Evolutionary conservation across 2,113 vertebrate species (phyloP).

Genomic region (Geothlypis trichas): DNA sequence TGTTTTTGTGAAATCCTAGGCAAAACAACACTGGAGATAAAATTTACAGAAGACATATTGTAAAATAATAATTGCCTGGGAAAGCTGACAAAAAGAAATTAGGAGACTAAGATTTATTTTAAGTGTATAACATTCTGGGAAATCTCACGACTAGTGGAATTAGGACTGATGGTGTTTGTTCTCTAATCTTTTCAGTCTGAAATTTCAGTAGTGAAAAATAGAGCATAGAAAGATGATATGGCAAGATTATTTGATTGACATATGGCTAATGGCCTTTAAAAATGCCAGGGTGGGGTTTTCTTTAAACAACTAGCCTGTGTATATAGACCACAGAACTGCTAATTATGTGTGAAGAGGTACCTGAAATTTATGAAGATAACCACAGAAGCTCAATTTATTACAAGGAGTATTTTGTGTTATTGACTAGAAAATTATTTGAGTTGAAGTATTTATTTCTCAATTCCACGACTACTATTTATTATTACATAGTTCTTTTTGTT

Average conservation of each 20-base stretch:
- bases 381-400: not conserved
- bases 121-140: not conserved
- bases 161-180: not conserved
- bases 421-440: not conserved
- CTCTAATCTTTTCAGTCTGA: not conserved
- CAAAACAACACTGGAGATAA: not conserved
- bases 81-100: not conserved
- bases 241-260: constrained; percentile 34
- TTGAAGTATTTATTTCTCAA: not conserved
- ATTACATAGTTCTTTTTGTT: not conserved
- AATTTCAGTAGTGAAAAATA: constrained; percentile 1
- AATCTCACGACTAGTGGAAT: not conserved
- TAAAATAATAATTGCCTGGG: not conserved
- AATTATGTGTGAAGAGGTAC: not conserved
- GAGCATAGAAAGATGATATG: not conserved
- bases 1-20: not conserved
- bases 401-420: not conserved
- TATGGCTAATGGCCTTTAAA: constrained; percentile 42
- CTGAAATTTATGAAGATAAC: not conserved
- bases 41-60: not conserved
- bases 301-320: not conserved
- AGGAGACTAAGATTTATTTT: not conserved
- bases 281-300: not conserved
- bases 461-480: not conserved
- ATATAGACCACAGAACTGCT: not conserved